Evolutionary conservation across 2,888 invertebrate species (phyloP), one percentile per base, ranked within the genome.

Genomic region (Criorhina ranunculi): DNA sequence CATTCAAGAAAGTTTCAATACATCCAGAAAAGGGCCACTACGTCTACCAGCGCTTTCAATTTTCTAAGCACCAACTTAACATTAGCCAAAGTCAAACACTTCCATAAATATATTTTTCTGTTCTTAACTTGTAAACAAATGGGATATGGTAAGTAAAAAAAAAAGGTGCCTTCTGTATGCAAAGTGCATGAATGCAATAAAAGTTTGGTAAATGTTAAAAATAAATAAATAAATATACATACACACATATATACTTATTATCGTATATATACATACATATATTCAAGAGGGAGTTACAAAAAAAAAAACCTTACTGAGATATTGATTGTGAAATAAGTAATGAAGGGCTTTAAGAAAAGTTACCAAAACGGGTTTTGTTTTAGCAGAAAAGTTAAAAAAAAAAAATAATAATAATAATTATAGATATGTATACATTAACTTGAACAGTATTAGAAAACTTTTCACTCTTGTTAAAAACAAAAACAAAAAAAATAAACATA

Each of bases 151-250:
- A 57, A 59, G 70, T 57, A 72, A 24, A 24, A 79, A 72, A 79
- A 40, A 57, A 40, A 64, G 72, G 79, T 79, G 79, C 79, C 79
- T 79, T 79, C 69, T 72, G 79, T 64, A 79, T 66, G 79, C 64
- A 79, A 72, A 70, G 46, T 66, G 57, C 79, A 70, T 78, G 79
- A 79, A 79, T 66, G 79, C 60, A 79, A 70, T 78, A 78, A 62
- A 53, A 70, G 44, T 78, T 78, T 64, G 69, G 72, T 66, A 60
- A 72, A 70, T 37, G n/a, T 33, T 57, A 60, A 66, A 29, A 53
- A 40, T 9, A 60, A 19, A 60, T 33, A 42, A 19, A 7, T 53
- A 33, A 35, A 24, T 24, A 24, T 4, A 24, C 24, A 24, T 24
- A 4, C 4, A 24, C 4, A 4, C 24, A 24, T 24, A 4, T 24